Percentiles rank a stretch among this genome's conserved stretches.
Conservation (phyloP, 2,113 vertebrate species). For the Butastur rufipennis region DNA sequence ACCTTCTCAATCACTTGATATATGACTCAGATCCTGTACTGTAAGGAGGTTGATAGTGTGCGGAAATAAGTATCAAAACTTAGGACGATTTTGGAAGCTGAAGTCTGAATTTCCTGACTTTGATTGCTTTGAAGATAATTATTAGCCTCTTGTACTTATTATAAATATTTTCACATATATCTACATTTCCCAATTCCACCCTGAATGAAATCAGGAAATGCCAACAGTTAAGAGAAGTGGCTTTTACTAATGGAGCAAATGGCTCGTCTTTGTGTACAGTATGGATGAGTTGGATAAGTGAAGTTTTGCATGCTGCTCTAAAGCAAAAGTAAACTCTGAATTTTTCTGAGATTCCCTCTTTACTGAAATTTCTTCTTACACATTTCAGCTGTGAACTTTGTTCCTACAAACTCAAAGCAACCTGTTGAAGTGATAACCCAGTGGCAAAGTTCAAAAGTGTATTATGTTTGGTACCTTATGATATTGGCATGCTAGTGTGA, state of each 20-base stretch:
- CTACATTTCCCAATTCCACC: neutral
- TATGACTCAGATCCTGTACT: neutral
- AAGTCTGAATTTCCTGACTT: neutral
- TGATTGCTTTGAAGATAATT: neutral
- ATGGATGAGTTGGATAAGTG: neutral
- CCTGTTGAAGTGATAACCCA: neutral
- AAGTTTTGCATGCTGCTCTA: neutral
- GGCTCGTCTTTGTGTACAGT: accelerated
- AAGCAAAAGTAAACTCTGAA: neutral
- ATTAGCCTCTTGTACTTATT: neutral
- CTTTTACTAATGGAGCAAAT: neutral
- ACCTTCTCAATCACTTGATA: neutral
- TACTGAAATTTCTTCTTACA: neutral
- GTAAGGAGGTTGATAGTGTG: neutral
- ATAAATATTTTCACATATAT: neutral
- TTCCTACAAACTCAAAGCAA: neutral
- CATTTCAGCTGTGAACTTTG: neutral
- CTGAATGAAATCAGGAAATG: neutral
- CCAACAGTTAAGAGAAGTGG: neutral
- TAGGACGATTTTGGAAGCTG: neutral
- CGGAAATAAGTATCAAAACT: neutral
- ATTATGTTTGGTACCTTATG: neutral
- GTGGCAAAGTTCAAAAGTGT: neutral
- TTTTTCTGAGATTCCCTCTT: neutral
- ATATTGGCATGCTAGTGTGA: neutral